phyloP scores from a whole-genome alignment of 2,113 vertebrate genomes.

The Crocuta crocuta region DNA sequence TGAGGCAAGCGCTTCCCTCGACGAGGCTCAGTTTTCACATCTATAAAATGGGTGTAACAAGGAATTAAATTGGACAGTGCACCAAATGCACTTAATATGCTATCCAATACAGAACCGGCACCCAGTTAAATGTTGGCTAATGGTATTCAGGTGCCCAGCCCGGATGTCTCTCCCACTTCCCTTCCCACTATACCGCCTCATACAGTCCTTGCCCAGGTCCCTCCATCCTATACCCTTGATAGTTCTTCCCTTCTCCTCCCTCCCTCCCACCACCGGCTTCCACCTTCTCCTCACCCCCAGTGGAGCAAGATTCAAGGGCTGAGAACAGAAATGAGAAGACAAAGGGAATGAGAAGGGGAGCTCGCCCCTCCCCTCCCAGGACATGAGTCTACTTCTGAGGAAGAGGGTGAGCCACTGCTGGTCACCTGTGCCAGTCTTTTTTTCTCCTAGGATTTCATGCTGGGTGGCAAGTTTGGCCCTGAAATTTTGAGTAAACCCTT shows the following conservation, averaged over 20 bases:
- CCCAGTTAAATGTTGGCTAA: background rate
- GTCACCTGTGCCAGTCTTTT: too few species aligned
- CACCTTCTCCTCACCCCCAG: too few species aligned
- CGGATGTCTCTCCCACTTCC: background rate
- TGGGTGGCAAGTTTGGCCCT: background rate
- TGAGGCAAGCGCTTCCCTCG: background rate
- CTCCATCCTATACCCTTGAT: background rate
- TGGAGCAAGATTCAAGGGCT: background rate
- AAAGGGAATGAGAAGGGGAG: background rate
- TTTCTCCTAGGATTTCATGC: background rate
- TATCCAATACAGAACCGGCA: background rate
- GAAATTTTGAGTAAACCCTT: background rate
- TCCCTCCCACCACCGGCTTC: background rate
- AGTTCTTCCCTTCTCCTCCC: background rate
- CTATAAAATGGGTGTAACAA: background rate
- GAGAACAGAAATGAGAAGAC: background rate
- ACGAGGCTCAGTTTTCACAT: background rate
- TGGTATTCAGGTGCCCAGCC: background rate
- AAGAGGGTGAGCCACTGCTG: background rate
- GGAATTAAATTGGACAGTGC: background rate
- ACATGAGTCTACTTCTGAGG: background rate
- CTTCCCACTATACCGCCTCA: too few species aligned
- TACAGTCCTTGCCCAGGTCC: background rate
- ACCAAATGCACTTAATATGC: too few species aligned
- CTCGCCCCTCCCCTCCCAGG: background rate